Percentiles rank a stretch among this genome's conserved stretches.
Conservation (phyloP, 2,113 vertebrate species). For the Rutilus rutilus region DNA sequence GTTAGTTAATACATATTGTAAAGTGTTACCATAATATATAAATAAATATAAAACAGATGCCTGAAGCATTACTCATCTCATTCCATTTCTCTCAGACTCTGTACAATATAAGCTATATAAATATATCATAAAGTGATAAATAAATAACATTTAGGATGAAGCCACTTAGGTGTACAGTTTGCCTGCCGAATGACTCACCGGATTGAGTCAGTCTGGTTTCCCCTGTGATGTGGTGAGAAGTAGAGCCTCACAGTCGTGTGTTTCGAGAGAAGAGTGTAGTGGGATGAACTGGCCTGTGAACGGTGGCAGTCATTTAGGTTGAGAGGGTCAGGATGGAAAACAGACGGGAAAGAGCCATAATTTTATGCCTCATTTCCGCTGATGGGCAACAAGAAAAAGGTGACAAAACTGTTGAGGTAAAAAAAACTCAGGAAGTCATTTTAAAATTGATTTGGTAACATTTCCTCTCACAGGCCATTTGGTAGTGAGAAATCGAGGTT, state of each 20-base stretch:
- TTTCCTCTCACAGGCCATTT: constrained; percentile 43
- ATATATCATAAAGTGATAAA: background rate
- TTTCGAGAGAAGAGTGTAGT: constrained; percentile 39
- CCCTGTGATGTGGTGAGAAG: constrained; percentile 26
- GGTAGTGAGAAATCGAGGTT: constrained; percentile 42
- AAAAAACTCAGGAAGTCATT: constrained; percentile 34
- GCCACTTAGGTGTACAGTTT: background rate
- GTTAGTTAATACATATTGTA: no score
- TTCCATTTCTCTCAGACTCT: background rate
- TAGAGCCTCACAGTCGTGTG: constrained; percentile 9
- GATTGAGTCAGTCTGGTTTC: constrained; percentile 10
- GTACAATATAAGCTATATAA: background rate
- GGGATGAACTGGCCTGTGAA: constrained; percentile 70
- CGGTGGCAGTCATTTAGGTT: constrained; percentile 51
- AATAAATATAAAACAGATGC: background rate
- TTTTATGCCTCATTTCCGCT: constrained; percentile 55
- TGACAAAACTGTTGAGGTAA: constrained; percentile 1
- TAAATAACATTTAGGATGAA: background rate
- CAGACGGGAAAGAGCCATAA: constrained; percentile 36
- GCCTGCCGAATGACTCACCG: background rate
- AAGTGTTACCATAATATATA: no score
- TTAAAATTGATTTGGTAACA: constrained; percentile 37
- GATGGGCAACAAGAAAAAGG: constrained; percentile 37
- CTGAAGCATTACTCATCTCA: background rate
- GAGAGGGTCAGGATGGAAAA: constrained; percentile 38